Conservation (phyloP, 2,888 invertebrate species). For the Brassicogethes aeneus region DNA sequence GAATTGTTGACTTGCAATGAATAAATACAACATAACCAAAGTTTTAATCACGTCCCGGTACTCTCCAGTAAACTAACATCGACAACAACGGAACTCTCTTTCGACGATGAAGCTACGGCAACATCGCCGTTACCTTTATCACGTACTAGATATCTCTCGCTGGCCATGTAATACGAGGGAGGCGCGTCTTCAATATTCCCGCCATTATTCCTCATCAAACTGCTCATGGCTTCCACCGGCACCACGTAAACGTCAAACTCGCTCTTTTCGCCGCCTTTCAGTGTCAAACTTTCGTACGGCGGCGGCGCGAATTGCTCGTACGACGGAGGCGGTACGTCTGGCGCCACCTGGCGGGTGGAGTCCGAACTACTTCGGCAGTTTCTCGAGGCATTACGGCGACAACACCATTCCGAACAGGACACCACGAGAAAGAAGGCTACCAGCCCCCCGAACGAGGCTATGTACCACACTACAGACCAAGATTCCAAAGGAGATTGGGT, state of each 20-base stretch:
- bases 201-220: slow-evolving; percentile 26
- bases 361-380: slow-evolving; percentile 23
- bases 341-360: slow-evolving; percentile 16
- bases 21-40: too few species aligned
- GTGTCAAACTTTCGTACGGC: slow-evolving; percentile 44
- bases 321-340: slow-evolving; percentile 45
- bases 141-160: too few species aligned
- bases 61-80: too few species aligned
- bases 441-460: slow-evolving; percentile 48
- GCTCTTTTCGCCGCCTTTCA: slow-evolving; percentile 33
- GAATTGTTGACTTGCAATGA: too few species aligned
- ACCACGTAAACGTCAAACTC: slow-evolving; percentile 44
- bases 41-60: too few species aligned
- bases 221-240: slow-evolving; percentile 38
- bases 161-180: slow-evolving; percentile 20
- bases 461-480: slow-evolving; percentile 50
- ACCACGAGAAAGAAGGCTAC: slow-evolving; percentile 48
- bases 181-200: slow-evolving; percentile 21
- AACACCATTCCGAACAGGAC: slow-evolving; percentile 50
- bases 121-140: too few species aligned
- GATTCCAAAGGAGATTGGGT: slow-evolving; percentile 36
- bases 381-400: slow-evolving; percentile 31
- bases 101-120: too few species aligned
- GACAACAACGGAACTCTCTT: too few species aligned
- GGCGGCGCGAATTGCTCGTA: slow-evolving; percentile 50